Evolutionary conservation across 2,797 vertebrate genomes (phyloP).

Genomic region (Alectoris magna): DNA sequence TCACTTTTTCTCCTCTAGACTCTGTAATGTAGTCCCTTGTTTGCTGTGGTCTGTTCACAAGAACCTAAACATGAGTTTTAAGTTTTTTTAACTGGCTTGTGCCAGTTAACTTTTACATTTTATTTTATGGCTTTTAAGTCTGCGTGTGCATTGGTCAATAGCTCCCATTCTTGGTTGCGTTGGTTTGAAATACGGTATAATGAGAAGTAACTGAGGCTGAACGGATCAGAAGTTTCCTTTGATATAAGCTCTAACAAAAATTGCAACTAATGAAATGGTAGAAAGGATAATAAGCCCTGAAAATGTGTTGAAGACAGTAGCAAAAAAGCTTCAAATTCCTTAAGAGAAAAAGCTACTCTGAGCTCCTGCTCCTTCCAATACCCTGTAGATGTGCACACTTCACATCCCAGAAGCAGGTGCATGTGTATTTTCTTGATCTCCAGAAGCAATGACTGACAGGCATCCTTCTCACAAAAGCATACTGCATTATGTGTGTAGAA

Average conservation of each 20-base stretch:
- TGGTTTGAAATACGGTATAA: slow-evolving; percentile 30
- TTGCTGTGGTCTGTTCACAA: not conserved
- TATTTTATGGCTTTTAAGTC: too few relatives aligned
- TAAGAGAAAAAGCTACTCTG: not conserved
- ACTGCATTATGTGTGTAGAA: not conserved
- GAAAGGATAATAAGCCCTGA: not conserved
- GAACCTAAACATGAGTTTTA: not conserved
- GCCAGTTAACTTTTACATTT: slow-evolving; percentile 33
- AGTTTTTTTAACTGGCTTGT: not conserved
- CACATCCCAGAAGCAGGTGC: not conserved
- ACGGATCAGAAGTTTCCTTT: not conserved
- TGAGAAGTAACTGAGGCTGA: not conserved
- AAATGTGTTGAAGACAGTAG: not conserved
- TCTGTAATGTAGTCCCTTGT: not conserved
- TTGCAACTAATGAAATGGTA: not conserved
- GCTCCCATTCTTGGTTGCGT: slow-evolving; percentile 35
- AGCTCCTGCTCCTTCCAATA: not conserved
- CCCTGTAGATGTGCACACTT: not conserved
- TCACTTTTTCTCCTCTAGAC: not conserved
- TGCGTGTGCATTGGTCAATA: not conserved
- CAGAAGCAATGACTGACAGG: not conserved
- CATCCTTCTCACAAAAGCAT: not conserved
- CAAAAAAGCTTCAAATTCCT: not conserved
- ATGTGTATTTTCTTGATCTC: not conserved
- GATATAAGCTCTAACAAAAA: not conserved